Conservation (phyloP, 2,797 vertebrate species). For the Todus mexicanus region DNA sequence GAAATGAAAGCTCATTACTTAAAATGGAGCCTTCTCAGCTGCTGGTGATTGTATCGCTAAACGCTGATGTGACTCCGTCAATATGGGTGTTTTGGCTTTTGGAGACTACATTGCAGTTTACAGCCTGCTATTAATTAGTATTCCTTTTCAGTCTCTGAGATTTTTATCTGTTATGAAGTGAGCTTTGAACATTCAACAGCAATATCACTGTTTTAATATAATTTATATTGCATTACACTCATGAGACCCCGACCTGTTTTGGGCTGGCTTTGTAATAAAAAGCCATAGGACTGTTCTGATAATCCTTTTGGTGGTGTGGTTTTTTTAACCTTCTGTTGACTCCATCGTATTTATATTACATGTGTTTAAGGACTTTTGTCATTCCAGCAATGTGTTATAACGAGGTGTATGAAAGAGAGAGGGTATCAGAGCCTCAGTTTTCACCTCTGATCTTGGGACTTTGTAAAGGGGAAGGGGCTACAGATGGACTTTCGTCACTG, state of each 20-base stretch:
- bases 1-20: constrained; percentile 61
- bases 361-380: background rate
- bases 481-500: background rate
- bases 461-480: background rate
- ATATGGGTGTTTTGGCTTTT: constrained; percentile 41
- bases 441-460: background rate
- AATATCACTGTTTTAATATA: constrained; percentile 49
- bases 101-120: background rate
- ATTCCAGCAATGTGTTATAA: background rate
- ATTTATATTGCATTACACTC: constrained; percentile 42
- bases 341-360: background rate
- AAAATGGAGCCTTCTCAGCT: constrained; percentile 59
- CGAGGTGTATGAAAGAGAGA: background rate
- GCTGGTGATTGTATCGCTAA: constrained; percentile 25
- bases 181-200: constrained; percentile 52
- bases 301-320: background rate
- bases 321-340: background rate
- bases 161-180: constrained; percentile 52
- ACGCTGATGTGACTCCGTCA: constrained; percentile 28
- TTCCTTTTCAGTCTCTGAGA: constrained; percentile 42
- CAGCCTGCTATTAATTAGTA: constrained; percentile 63
- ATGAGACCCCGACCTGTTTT: background rate
- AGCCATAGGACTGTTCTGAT: constrained; percentile 1
- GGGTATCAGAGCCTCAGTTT: background rate
- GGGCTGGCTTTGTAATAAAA: constrained; percentile 29